Evolutionary conservation across 2,113 vertebrate species (phyloP).

Genomic region (Etheostoma spectabile): DNA sequence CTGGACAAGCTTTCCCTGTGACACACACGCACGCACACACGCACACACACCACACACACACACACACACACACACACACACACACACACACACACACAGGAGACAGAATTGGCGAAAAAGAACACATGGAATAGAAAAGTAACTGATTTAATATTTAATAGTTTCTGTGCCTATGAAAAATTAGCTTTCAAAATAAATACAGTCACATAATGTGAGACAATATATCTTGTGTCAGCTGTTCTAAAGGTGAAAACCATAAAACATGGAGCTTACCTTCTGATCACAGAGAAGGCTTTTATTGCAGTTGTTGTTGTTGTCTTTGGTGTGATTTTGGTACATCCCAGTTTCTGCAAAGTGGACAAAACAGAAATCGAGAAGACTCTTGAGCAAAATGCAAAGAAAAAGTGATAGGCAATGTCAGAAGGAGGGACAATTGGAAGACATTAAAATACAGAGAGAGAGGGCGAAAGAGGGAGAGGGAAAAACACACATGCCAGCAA

Average conservation of each 20-base stretch:
- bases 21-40: slow-evolving; percentile 52
- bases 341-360: slow-evolving; percentile 55
- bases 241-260: slow-evolving; percentile 35
- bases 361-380: slow-evolving; percentile 18
- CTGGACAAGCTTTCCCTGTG: slow-evolving; percentile 82
- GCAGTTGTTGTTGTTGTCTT: slow-evolving; percentile 79
- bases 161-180: background rate
- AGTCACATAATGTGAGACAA: background rate
- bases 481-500: slow-evolving; percentile 22
- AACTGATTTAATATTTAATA: slow-evolving; percentile 26
- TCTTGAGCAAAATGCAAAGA: slow-evolving; percentile 31
- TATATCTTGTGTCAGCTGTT: background rate
- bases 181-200: background rate
- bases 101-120: slow-evolving; percentile 14
- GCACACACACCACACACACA: slow-evolving; percentile 51
- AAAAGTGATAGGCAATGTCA: slow-evolving; percentile 9
- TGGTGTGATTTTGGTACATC: slow-evolving; percentile 81
- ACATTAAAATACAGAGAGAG: slow-evolving; percentile 32
- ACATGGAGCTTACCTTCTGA: slow-evolving; percentile 77
- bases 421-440: slow-evolving; percentile 43
- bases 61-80: slow-evolving; percentile 37
- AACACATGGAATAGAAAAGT: background rate
- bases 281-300: slow-evolving; percentile 76
- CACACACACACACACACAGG: slow-evolving; percentile 27
- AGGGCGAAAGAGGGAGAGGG: background rate